Evolutionary conservation across 2,888 invertebrate species (phyloP).

Genomic region (Synanthedon formicaeformis): DNA sequence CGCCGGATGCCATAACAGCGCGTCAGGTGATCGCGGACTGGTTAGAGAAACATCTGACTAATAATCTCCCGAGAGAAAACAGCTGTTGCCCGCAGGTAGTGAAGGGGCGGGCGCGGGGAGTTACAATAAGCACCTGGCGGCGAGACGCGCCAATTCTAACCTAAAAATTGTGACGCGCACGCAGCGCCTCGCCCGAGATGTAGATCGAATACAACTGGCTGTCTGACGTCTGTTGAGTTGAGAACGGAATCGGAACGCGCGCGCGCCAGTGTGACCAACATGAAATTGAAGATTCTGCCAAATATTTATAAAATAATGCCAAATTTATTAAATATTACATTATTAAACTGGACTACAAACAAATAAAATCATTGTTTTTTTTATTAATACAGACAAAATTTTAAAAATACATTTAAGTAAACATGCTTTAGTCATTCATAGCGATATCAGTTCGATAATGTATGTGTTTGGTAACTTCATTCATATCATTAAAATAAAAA

Average conservation of each 20-base stretch:
- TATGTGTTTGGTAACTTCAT: too few species aligned
- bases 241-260: not conserved
- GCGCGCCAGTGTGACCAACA: too few species aligned
- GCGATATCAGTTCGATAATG: too few species aligned
- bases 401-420: too few species aligned
- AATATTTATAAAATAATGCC: not conserved
- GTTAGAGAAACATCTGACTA: slow-evolving; percentile 69
- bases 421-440: too few species aligned
- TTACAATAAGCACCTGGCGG: slow-evolving; percentile 53
- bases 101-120: slow-evolving; percentile 45
- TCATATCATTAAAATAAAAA: too few species aligned
- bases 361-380: too few species aligned
- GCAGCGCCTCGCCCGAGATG: slow-evolving; percentile 38
- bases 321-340: too few species aligned
- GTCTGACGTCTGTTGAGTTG: too few species aligned
- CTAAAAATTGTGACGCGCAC: slow-evolving; percentile 39
- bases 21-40: slow-evolving; percentile 63
- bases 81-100: slow-evolving; percentile 61
- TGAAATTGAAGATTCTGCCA: not conserved
- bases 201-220: slow-evolving; percentile 35
- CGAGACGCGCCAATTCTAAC: slow-evolving; percentile 65
- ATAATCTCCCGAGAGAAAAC: slow-evolving; percentile 66
- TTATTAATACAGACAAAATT: too few species aligned
- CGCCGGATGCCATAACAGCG: slow-evolving; percentile 53
- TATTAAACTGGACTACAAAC: too few species aligned